Conservation (phyloP, 2,888 invertebrate species). For the Drepanosiphum platanoidis region DNA sequence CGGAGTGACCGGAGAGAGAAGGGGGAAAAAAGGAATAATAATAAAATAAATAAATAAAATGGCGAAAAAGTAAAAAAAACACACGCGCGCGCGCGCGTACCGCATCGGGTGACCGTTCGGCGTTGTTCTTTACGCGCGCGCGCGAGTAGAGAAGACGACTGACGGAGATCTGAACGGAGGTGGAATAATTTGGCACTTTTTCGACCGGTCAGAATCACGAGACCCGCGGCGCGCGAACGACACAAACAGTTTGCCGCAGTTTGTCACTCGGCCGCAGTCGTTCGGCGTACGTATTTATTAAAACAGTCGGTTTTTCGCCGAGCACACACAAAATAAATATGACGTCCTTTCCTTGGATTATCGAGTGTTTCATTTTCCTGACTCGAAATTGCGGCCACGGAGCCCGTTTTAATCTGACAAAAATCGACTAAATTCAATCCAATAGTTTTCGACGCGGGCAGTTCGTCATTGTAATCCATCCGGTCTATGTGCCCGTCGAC, state of each 20-base stretch:
- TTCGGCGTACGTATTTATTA: too few relatives aligned
- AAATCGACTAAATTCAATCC: too few relatives aligned
- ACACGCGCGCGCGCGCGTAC: neutral
- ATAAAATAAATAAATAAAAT: neutral
- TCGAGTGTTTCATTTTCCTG: neutral
- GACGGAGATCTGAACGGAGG: neutral
- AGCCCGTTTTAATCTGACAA: neutral
- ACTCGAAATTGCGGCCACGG: too few relatives aligned
- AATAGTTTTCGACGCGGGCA: too few relatives aligned
- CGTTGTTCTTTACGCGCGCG: neutral
- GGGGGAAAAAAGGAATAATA: neutral
- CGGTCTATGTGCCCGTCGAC: too few relatives aligned
- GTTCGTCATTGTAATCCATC: too few relatives aligned
- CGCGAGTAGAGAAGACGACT: neutral
- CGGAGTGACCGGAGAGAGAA: neutral
- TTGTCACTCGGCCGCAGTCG: too few relatives aligned
- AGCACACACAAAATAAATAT: neutral
- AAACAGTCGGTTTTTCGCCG: neutral
- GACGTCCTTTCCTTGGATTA: too few relatives aligned
- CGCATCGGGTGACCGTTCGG: neutral
- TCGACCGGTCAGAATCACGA: neutral
- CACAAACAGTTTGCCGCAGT: too few relatives aligned
- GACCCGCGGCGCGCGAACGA: neutral
- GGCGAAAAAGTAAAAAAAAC: neutral
- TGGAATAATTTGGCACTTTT: neutral